Evolutionary conservation across 2,888 invertebrate species (phyloP).

Genomic region (Agrenia bidenticulata): DNA sequence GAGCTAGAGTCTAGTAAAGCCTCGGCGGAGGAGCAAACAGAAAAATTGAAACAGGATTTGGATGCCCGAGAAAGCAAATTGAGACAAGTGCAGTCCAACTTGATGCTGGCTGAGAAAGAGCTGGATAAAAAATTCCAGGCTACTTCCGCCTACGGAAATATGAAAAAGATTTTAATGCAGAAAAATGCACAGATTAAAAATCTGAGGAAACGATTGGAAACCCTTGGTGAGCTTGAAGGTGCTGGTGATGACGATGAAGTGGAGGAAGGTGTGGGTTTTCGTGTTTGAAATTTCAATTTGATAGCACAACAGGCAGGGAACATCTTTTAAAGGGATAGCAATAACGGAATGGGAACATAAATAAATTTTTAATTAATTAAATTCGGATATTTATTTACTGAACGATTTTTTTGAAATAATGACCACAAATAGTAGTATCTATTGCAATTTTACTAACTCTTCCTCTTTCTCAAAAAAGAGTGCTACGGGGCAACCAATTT

Average conservation of each 20-base stretch:
- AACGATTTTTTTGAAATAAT: no score
- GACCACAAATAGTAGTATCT: no score
- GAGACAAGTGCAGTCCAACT: conserved; percentile 56
- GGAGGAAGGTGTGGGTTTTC: conserved; percentile 19
- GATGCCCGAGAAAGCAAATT: conserved; percentile 49
- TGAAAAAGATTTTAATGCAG: conserved; percentile 62
- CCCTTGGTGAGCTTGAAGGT: conserved; percentile 27
- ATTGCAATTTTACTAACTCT: no score
- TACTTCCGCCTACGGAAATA: conserved; percentile 62
- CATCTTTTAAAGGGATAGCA: no score
- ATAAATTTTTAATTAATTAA: no score
- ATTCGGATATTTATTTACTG: no score
- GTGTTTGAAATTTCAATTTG: conserved; percentile 8
- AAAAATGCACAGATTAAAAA: conserved; percentile 63
- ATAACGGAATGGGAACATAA: no score
- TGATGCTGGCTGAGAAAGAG: conserved; percentile 63
- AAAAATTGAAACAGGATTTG: conserved; percentile 53
- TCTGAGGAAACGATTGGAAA: conserved; percentile 55
- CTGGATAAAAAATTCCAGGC: conserved; percentile 63
- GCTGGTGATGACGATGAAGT: conserved; percentile 17
- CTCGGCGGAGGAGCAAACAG: conserved; percentile 53
- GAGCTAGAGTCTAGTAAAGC: conserved; percentile 42
- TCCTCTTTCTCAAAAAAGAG: no score
- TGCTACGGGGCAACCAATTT: no score
- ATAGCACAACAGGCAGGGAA: no score